Conservation (phyloP, 92 coral and sea anemone species). For the Anthopleura xanthogrammica region DNA sequence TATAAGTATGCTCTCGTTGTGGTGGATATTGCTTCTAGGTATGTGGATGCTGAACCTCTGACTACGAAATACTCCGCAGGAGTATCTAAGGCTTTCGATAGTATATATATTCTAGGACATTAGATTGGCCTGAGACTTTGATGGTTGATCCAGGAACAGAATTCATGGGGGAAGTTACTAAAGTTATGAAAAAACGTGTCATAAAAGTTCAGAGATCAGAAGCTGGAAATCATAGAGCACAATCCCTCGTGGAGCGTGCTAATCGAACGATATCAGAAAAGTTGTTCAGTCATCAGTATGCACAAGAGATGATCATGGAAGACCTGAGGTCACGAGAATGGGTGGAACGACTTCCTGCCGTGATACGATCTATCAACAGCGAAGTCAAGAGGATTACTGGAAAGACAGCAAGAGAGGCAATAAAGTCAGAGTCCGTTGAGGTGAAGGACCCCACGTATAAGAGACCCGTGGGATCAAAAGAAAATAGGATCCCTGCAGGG, state of each 20-base stretch:
- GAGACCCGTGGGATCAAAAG: conserved; percentile 14
- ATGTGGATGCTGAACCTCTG: conserved; percentile 25
- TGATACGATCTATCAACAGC: conserved; percentile 5
- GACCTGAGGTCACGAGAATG: not conserved
- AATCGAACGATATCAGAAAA: conserved; percentile 13
- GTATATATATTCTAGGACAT: not conserved
- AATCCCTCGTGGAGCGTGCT: conserved; percentile 13
- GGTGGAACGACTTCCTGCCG: conserved; percentile 17
- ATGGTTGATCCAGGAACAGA: conserved; percentile 28
- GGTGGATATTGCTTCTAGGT: conserved; percentile 5
- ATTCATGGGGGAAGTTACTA: conserved; percentile 7
- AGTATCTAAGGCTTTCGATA: not conserved
- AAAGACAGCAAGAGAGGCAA: not conserved
- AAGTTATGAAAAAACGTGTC: not conserved
- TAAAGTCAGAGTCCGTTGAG: not conserved
- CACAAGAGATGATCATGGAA: conserved; percentile 8
- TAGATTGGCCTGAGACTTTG: conserved; percentile 14
- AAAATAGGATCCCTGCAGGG: too few species aligned
- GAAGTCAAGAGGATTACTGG: not conserved
- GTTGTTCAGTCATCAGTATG: conserved; percentile 29
- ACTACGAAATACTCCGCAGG: not conserved
- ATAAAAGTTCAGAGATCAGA: not conserved
- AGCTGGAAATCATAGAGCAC: not conserved
- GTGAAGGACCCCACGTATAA: not conserved
- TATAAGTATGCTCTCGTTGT: too few species aligned